These are phyloP conservation scores for Xenopus tropicalis DNA, from an alignment of 2,113 vertebrate species.

Conservation along the genomic window UCB_Xtro_10.0 CM004443.2:131479501-131480000, in stretches of 20 bases:
- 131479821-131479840: constrained; percentile 92
- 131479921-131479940: too few relatives aligned
- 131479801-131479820: constrained; percentile 99
- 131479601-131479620: too few relatives aligned
- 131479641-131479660: too few relatives aligned
- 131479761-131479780: constrained; percentile 85
- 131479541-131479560: constrained; percentile 41
- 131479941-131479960: too few relatives aligned
- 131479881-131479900: too few relatives aligned
- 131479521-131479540: constrained; percentile 93
- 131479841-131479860: constrained; percentile 92
- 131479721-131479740: constrained; percentile 86
- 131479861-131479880: constrained; percentile 57
- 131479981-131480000: too few relatives aligned
- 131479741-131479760: constrained; percentile 93
- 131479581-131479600: too few relatives aligned
- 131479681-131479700: constrained; percentile 89
- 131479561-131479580: too few relatives aligned
- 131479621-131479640: too few relatives aligned
- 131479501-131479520: constrained; percentile 98
- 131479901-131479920: too few relatives aligned
- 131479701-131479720: constrained; percentile 98
- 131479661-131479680: constrained; percentile 65
- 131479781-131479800: constrained; percentile 89
- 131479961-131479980: too few relatives aligned